phyloP scores from a whole-genome alignment of 2,113 vertebrate species.

The Grallaria varia region DNA sequence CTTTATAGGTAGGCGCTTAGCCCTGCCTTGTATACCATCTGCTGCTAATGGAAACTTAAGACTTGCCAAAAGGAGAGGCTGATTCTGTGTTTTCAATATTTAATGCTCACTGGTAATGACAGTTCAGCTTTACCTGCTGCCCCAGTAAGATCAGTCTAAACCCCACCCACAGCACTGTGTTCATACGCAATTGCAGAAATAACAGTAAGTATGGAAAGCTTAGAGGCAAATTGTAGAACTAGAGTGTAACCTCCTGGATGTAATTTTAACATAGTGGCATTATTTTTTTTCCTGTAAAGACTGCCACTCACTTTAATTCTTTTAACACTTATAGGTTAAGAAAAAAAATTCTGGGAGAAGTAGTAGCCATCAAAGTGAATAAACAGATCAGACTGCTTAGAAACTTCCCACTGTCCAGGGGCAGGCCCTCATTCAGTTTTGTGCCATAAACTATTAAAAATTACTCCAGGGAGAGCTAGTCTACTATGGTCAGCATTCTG shows the following conservation, averaged over 20 bases:
- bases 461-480: neutral
- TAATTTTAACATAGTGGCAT: neutral
- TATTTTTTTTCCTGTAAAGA: neutral
- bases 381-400: neutral
- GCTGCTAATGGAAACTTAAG: constrained; percentile 53
- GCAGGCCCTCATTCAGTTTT: neutral
- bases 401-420: neutral
- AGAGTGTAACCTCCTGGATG: neutral
- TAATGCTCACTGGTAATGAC: constrained; percentile 56
- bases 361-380: neutral
- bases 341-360: neutral
- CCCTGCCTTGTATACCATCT: constrained; percentile 50
- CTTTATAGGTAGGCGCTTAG: constrained; percentile 37
- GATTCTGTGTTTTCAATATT: constrained; percentile 57
- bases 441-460: neutral
- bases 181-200: neutral
- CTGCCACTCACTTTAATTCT: neutral
- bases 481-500: neutral
- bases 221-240: neutral
- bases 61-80: constrained; percentile 22
- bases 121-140: constrained; percentile 18
- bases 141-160: neutral
- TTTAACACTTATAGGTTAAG: neutral
- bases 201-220: neutral
- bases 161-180: neutral